phyloP scores from a whole-genome alignment of 2,797 vertebrate genomes.

The Falco novaeseelandiae region DNA sequence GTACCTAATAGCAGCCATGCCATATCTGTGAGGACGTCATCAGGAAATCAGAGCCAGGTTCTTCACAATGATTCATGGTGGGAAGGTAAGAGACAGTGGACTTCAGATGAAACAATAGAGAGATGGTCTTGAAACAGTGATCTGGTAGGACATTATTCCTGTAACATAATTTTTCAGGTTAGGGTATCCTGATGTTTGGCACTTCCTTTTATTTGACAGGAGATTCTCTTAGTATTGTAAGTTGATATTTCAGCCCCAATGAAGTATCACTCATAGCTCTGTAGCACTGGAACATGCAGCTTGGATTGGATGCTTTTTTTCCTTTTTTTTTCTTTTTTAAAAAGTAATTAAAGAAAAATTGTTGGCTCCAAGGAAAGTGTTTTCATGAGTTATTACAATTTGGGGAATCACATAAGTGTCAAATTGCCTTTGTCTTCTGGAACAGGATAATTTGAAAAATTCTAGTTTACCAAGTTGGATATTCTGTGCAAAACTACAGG shows the following conservation, averaged over 20 bases:
- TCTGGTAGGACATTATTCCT: background rate
- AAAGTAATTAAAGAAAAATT: background rate
- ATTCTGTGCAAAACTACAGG: background rate
- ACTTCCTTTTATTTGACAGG: background rate
- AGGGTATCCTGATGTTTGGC: background rate
- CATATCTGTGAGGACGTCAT: background rate
- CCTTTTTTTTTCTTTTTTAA: no score
- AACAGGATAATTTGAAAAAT: background rate
- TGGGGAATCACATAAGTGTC: background rate
- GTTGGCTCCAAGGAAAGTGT: background rate
- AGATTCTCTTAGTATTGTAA: background rate
- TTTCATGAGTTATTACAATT: background rate
- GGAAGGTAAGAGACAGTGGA: background rate
- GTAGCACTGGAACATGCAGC: background rate
- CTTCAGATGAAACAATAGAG: background rate
- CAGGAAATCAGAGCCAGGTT: background rate
- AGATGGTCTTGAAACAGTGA: background rate
- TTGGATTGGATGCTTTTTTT: background rate
- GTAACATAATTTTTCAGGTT: background rate
- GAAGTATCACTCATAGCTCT: background rate
- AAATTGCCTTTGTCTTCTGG: background rate
- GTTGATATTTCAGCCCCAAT: background rate
- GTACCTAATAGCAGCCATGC: background rate
- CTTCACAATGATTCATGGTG: background rate
- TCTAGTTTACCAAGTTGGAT: background rate